phyloP scores from a whole-genome alignment of 1,140 invertebrate genomes.

The Ceratitis capitata region DNA sequence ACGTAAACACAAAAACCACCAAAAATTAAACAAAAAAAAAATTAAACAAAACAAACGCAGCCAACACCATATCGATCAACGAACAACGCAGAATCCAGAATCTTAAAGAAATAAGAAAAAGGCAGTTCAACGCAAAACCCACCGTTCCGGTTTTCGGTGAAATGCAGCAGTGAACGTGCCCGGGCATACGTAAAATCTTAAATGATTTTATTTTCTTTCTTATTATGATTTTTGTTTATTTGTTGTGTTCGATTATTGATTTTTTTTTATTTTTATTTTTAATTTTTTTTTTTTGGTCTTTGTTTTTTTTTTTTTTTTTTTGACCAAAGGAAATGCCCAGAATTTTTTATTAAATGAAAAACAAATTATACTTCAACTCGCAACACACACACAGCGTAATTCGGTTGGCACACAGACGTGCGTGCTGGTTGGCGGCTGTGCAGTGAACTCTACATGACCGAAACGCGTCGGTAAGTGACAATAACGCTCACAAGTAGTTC shows the following conservation, averaged over 20 bases:
- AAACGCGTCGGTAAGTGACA: not conserved
- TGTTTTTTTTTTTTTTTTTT: not conserved
- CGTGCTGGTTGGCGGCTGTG: not conserved
- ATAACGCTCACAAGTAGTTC: not conserved
- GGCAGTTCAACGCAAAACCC: not conserved
- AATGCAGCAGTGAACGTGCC: not conserved
- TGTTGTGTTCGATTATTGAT: no score
- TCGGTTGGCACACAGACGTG: not conserved
- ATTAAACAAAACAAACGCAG: not conserved
- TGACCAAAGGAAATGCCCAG: not conserved
- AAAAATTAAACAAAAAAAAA: not conserved
- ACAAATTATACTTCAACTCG: not conserved
- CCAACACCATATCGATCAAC: constrained; percentile 1
- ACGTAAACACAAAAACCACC: not conserved
- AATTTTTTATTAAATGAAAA: not conserved
- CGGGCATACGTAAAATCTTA: not conserved
- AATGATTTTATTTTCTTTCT: not conserved
- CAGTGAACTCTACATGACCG: constrained; percentile 8
- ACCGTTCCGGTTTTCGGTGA: constrained; percentile 7
- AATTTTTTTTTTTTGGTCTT: not conserved
- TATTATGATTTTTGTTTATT: not conserved
- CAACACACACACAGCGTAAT: not conserved
- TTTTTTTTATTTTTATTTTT: no score
- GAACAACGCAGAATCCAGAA: not conserved
- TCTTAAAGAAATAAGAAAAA: no score